Conservation (phyloP, 2,113 vertebrate genomes). For the Ictalurus punctatus region DNA sequence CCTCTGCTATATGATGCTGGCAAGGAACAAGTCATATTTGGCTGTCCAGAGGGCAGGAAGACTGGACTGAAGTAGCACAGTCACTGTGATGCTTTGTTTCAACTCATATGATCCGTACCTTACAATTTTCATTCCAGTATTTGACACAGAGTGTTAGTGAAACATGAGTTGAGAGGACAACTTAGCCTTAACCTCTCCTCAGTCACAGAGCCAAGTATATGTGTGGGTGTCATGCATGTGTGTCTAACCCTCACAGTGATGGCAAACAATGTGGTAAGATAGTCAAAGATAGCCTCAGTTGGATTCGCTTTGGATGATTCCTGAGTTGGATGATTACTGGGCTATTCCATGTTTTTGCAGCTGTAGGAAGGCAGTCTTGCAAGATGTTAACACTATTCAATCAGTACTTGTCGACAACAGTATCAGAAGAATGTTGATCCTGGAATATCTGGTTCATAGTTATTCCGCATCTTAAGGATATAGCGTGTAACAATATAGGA, state of each 20-base stretch:
- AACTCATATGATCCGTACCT: slow-evolving; percentile 26
- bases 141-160: slow-evolving; percentile 18
- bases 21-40: slow-evolving; percentile 26
- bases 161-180: slow-evolving; percentile 14
- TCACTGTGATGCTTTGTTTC: slow-evolving; percentile 19
- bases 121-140: neutral
- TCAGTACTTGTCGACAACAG: slow-evolving; percentile 56
- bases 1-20: slow-evolving; percentile 38
- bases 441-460: slow-evolving; percentile 49
- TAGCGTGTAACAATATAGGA: neutral
- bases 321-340: slow-evolving; percentile 29
- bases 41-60: slow-evolving; percentile 19
- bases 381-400: slow-evolving; percentile 64
- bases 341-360: slow-evolving; percentile 58
- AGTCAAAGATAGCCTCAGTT: slow-evolving; percentile 39
- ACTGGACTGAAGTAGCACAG: neutral
- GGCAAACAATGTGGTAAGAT: slow-evolving; percentile 51
- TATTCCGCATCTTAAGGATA: slow-evolving; percentile 33
- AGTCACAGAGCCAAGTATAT: neutral
- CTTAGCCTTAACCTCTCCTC: neutral
- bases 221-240: slow-evolving; percentile 1
- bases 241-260: slow-evolving; percentile 40
- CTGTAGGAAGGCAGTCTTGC: slow-evolving; percentile 50
- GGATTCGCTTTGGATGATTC: slow-evolving; percentile 33
- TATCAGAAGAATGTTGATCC: slow-evolving; percentile 62